These are phyloP conservation scores for Colletes gigas DNA, from an alignment of 1,140 invertebrate genomes.

Conservation along the genomic window DNA sequence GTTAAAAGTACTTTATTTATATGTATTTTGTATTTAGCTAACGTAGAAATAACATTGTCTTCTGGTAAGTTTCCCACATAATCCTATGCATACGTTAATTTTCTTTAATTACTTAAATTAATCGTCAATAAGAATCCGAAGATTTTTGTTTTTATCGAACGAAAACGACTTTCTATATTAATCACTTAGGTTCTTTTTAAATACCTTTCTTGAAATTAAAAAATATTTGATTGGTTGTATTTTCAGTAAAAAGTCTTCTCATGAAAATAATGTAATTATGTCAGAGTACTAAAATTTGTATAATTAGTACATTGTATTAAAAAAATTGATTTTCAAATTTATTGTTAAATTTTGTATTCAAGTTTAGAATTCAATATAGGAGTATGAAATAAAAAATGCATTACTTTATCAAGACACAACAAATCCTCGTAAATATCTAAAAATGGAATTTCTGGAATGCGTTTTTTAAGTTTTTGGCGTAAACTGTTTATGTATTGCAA, in stretches of 20 bases:
- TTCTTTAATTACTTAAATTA: neutral
- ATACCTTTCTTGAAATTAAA: too few species aligned
- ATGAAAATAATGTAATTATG: too few species aligned
- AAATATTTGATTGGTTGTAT: too few species aligned
- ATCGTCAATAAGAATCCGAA: neutral
- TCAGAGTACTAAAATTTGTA: too few species aligned
- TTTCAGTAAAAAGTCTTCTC: neutral
- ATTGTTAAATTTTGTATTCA: neutral
- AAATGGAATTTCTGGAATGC: constrained; percentile 34
- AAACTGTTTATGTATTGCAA: constrained; percentile 54
- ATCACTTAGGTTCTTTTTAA: neutral
- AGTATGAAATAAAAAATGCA: neutral
- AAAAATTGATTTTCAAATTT: too few species aligned
- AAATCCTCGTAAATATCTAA: constrained; percentile 48
- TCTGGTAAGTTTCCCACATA: constrained; percentile 47
- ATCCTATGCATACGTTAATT: constrained; percentile 7
- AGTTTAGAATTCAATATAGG: neutral
- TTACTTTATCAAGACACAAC: constrained; percentile 55
- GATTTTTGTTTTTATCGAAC: neutral
- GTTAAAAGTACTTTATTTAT: constrained; percentile 40
- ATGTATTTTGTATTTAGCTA: constrained; percentile 44
- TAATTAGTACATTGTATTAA: too few species aligned
- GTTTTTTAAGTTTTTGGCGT: constrained; percentile 55
- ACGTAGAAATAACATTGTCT: constrained; percentile 41
- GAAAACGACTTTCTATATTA: neutral